Base-by-base conservation (phyloP, 2,888 invertebrate species). In the Minunthozetes semirufus region DNA sequence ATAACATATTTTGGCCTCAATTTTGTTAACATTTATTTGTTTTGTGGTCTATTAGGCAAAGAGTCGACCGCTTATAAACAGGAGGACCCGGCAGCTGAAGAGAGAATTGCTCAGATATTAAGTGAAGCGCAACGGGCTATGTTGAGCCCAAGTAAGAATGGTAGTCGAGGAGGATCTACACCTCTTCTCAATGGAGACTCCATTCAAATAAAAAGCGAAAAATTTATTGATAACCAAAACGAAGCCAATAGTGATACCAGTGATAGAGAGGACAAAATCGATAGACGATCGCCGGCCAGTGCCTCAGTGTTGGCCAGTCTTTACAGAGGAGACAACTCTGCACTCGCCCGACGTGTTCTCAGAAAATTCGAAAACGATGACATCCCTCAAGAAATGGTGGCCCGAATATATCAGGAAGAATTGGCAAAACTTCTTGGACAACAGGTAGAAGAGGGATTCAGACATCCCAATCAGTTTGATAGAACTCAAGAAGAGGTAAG, bases 321-420 rank as follows among this genome's bases (percentile, higher is more conserved):
- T 33, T 75, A 75, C 38, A 38, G 71, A 46, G 56, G 17, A 9
- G 53, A 70, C 56, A 71, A 22, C n/a, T 25, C 29, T 9, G 42
- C 17, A 6, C 66, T 38, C n/a, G 59, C 50, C 17, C 19, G 71
- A 72, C 22, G 71, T 27, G 27, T 61, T n/a, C 42, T 48, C 15
- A 59, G 59, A 25, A 66, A 61, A 33, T 61, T 66, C 15, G 92
- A 92, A 83, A 92, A 93, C 84, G 93, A 92, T 83, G 95, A 95
- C 85, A 92, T 96, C 84, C 92, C 96, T 53, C 95, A 96, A 82
- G 97, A 98, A 82, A 94, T 95, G 84, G 93, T 96, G 80, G 90
- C 92, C 59, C 88, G 94, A 81, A 93, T 96, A 81, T 96, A 96
- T 82, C 94, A 96, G 81, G 94, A 95, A 82, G 95, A 97, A 82